These are phyloP conservation scores for Amiota communis DNA, from an alignment of 2,888 invertebrate genomes.

Conservation along the genomic window DNA sequence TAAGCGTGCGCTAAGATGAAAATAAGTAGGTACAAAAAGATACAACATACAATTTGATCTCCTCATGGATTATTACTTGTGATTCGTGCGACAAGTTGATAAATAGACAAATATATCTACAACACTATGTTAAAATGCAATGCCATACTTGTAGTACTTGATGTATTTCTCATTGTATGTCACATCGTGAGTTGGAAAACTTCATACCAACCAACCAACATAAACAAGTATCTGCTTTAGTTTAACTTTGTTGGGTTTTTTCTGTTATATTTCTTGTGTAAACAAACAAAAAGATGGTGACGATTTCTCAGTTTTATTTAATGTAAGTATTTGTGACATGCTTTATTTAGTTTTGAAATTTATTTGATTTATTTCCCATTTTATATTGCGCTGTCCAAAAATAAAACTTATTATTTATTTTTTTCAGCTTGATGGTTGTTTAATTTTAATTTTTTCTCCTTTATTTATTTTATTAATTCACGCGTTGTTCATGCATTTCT, in stretches of 20 bases:
- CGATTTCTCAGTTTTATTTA: constrained; percentile 33
- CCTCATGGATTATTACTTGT: too few relatives aligned
- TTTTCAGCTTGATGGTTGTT: constrained; percentile 22
- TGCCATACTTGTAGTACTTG: too few relatives aligned
- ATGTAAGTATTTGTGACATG: constrained; percentile 29
- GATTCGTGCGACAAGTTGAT: too few relatives aligned
- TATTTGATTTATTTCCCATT: constrained; percentile 58
- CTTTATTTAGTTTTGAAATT: constrained; percentile 40
- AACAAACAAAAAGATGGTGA: background rate
- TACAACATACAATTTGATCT: background rate
- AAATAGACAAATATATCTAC: too few relatives aligned
- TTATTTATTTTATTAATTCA: constrained; percentile 63
- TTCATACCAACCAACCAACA: too few relatives aligned
- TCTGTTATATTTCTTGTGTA: background rate
- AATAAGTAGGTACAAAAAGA: constrained; percentile 6
- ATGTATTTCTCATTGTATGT: too few relatives aligned
- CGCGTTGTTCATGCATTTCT: constrained; percentile 49
- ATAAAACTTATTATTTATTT: constrained; percentile 45
- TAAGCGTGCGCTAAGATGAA: too few relatives aligned
- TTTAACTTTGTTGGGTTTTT: too few relatives aligned
- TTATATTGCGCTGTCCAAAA: constrained; percentile 51
- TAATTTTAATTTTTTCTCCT: constrained; percentile 36
- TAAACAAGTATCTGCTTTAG: too few relatives aligned
- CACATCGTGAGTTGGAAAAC: too few relatives aligned
- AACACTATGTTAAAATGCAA: too few relatives aligned